Evolutionary conservation across 2,113 vertebrate species (phyloP).

Genomic region (Dermatemys mawii): DNA sequence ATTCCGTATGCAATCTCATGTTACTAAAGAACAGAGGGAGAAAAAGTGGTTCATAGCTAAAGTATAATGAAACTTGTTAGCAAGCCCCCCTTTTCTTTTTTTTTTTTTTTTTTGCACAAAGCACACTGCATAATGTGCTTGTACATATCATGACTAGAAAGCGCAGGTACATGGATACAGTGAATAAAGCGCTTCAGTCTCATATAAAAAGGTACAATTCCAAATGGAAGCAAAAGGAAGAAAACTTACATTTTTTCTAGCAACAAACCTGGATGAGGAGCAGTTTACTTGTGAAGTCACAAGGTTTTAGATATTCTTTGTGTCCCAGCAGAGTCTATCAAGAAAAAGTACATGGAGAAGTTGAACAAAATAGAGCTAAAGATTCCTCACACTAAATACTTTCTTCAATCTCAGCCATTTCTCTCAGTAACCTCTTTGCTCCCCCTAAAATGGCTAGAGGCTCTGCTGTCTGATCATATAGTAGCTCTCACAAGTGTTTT

Average conservation of each 20-base stretch:
- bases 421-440: not conserved
- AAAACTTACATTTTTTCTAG: constrained; percentile 76
- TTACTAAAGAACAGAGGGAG: not conserved
- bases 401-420: not conserved
- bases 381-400: not conserved
- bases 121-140: not conserved
- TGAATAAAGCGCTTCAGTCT: not conserved
- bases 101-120: not conserved
- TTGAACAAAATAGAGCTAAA: not conserved
- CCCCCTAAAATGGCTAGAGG: not conserved
- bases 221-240: not conserved
- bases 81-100: not conserved
- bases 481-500: not conserved
- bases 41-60: not conserved
- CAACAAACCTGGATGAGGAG: not conserved
- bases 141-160: rapidly evolving
- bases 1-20: not conserved
- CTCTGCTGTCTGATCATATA: not conserved
- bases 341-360: not conserved
- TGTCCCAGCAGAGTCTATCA: not conserved
- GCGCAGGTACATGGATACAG: not conserved
- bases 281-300: not conserved
- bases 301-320: not conserved
- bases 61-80: not conserved
- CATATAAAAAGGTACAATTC: not conserved